Evolutionary conservation across 2,888 invertebrate genomes (phyloP), one percentile per base, ranked within the genome.

Genomic region (Philopedon plagiatum): DNA sequence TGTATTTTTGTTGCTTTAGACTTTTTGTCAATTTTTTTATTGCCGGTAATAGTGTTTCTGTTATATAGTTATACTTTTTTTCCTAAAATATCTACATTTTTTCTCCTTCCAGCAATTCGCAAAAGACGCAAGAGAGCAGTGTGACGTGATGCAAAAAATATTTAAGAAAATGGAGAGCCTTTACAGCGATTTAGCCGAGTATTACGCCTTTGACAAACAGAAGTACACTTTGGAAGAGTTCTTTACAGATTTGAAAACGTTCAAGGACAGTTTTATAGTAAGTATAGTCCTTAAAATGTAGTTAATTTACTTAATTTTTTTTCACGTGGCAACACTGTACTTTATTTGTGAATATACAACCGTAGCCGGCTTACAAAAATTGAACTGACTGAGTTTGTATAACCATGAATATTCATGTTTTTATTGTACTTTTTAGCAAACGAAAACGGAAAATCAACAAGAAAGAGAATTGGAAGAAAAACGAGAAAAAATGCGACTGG

Each of bases 151-250:
- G 73, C 93, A 94, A 81, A 95, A 94, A 65, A 98, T 99, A 98
- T 94, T 93, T 86, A 92, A 93, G 78, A 96, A 97, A 83, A 96
- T 99, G 94, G 95, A 95, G 76, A 90, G 90, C 8, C 86, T 96
- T 0, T 99, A 94, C 86, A 89, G 89, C 2, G 94, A 94, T 56
- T 86, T 98, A 8, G 92, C 95, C 0, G 97, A 97, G 80, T 99
- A 94, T 85, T 98, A 92, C 85, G 91, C 93, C 1, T 98, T 99
- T 85, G 98, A 99, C 82, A 91, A 93, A 5, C 92, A 92, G 76
- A 99, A 99, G 85, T 99, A 98, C 83, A 91, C 94, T 0, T 89
- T 98, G 78, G 99, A 99, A 82, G 98, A 99, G 83, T 97, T 99
- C 88, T 98, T 99, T 85, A 90, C 91, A 0, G 99, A 99, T 83